A percentile compares a stretch with the other conserved stretches of the same genome.
Conservation (phyloP, 2,888 invertebrate species). For the Drosophila quinaria region DNA sequence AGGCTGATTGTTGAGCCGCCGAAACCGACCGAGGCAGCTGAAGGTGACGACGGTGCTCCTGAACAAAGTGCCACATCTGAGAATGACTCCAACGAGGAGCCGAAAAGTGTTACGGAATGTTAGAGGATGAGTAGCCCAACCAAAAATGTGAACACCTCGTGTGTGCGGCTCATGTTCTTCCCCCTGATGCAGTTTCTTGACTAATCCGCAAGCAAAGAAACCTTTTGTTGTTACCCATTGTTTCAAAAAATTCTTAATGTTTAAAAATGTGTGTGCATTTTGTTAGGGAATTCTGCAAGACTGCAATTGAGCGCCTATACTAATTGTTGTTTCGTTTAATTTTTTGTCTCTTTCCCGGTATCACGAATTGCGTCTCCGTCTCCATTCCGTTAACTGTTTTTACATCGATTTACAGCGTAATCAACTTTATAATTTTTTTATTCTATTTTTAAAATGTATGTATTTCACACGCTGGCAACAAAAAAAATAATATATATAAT, state of each 20-base stretch:
- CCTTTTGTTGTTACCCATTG: conserved; percentile 4
- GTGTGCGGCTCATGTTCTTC: conserved; percentile 30
- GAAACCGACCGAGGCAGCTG: conserved; percentile 46
- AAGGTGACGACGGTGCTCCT: conserved; percentile 40
- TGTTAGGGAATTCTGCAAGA: background rate
- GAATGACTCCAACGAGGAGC: conserved; percentile 18
- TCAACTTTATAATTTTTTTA: conserved; percentile 77
- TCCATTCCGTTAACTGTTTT: conserved; percentile 37
- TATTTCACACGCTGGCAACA: conserved; percentile 75
- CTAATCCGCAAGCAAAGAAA: conserved; percentile 11
- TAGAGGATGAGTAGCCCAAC: conserved; percentile 74
- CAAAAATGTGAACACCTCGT: conserved; percentile 43
- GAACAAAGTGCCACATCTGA: conserved; percentile 43
- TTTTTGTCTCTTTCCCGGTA: conserved; percentile 70
- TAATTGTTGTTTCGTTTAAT: conserved; percentile 31
- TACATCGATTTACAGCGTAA: conserved; percentile 80
- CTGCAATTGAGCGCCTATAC: conserved; percentile 5
- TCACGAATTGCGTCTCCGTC: conserved; percentile 25
- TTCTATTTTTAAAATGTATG: conserved; percentile 77
- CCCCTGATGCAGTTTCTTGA: conserved; percentile 16
- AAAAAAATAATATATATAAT: conserved; percentile 55
- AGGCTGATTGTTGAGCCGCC: conserved; percentile 76
- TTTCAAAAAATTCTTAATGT: conserved; percentile 20
- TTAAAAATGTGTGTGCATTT: conserved; percentile 25
- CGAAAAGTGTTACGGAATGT: conserved; percentile 65